Evolutionary conservation across 2,797 vertebrate genomes (phyloP).

Genomic region (Echeneis naucrates): DNA sequence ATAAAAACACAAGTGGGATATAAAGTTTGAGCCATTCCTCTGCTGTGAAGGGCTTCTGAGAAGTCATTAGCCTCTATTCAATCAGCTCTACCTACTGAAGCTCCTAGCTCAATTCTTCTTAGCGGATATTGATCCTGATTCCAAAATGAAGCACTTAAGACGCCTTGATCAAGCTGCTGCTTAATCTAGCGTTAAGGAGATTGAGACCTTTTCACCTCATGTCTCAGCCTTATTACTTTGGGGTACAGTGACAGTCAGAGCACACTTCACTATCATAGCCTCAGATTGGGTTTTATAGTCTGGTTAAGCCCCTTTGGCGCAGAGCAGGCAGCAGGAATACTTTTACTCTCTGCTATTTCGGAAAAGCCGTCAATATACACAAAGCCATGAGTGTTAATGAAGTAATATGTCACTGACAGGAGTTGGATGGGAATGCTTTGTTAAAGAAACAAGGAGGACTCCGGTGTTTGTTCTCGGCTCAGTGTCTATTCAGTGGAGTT

Average conservation of each 20-base stretch:
- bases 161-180: conserved; percentile 77
- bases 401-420: conserved; percentile 59
- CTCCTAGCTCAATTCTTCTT: conserved; percentile 76
- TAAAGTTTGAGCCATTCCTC: conserved; percentile 42
- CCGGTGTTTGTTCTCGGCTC: conserved; percentile 32
- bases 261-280: conserved; percentile 45
- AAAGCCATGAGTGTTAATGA: conserved; percentile 68
- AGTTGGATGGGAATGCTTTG: conserved; percentile 47
- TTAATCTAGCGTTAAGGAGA: conserved; percentile 79
- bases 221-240: conserved; percentile 69
- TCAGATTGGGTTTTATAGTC: conserved; percentile 48
- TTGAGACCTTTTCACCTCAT: conserved; percentile 73
- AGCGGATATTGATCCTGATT: conserved; percentile 79
- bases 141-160: conserved; percentile 79
- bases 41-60: conserved; percentile 53
- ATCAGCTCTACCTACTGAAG: conserved; percentile 70
- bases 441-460: conserved; percentile 58
- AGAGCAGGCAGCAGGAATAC: conserved; percentile 44
- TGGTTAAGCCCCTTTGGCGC: conserved; percentile 63
- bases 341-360: conserved; percentile 66
- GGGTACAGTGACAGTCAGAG: conserved; percentile 55
- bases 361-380: conserved; percentile 66
- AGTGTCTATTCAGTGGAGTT: conserved; percentile 45
- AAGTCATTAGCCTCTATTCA: conserved; percentile 74
- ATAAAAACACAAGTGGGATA: conserved; percentile 26